Evolutionary conservation across 2,888 invertebrate genomes (phyloP).

Genomic region (Baronia brevicornis): DNA sequence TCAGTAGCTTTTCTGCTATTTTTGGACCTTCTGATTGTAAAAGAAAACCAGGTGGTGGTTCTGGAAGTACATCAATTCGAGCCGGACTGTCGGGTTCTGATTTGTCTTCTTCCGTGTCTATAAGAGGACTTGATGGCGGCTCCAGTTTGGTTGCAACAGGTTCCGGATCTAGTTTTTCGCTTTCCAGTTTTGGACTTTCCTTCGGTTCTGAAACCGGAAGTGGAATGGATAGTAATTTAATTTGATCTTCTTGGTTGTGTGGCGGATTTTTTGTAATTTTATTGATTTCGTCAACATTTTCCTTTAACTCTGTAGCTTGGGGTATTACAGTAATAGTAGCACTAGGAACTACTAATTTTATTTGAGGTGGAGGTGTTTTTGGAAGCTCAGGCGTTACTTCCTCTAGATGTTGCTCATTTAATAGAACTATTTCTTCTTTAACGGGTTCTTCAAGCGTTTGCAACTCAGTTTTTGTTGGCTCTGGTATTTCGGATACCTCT

Average conservation of each 20-base stretch:
- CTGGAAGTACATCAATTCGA: constrained; percentile 64
- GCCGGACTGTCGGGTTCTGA: constrained; percentile 69
- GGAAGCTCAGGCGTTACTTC: constrained; percentile 45
- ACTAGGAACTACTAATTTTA: constrained; percentile 19
- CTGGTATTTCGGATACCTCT: constrained; percentile 33
- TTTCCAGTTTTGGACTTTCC: constrained; percentile 27
- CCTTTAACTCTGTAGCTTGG: constrained; percentile 8
- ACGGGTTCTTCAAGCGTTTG: constrained; percentile 31
- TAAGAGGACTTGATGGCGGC: constrained; percentile 55
- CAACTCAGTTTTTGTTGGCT: constrained; percentile 35
- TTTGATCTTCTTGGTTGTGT: constrained; percentile 24
- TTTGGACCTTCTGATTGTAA: constrained; percentile 72
- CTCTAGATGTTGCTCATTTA: constrained; percentile 27
- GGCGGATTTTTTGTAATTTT: constrained; percentile 1
- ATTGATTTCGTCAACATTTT: constrained; percentile 9
- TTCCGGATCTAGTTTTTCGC: constrained; percentile 40
- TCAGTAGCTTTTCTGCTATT: constrained; percentile 78
- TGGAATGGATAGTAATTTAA: constrained; percentile 33
- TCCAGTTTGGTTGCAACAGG: constrained; percentile 38
- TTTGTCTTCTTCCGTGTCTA: constrained; percentile 67
- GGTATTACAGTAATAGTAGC: constrained; percentile 15
- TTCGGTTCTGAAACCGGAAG: constrained; percentile 32
- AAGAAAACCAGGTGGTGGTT: constrained; percentile 64
- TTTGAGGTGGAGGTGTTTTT: constrained; percentile 40
- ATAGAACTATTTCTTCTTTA: constrained; percentile 27